Evolutionary conservation across 1,140 invertebrate species (phyloP).

Genomic region (Spodoptera litura): DNA sequence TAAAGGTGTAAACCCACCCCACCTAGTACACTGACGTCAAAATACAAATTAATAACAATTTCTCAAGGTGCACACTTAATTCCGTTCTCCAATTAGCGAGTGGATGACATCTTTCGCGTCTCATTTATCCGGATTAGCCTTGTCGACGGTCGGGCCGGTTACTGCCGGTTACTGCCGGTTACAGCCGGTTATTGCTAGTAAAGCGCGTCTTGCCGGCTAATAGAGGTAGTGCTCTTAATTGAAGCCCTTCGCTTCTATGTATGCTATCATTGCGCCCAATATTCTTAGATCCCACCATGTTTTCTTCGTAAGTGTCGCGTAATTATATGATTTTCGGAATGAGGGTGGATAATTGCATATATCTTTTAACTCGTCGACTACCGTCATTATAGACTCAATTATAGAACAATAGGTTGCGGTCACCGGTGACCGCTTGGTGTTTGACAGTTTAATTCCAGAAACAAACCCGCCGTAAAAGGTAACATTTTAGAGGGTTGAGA

Average conservation of each 20-base stretch:
- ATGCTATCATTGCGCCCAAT: conserved; percentile 58
- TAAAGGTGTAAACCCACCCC: neutral
- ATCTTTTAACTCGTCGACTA: too few species aligned
- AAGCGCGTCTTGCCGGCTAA: conserved; percentile 64
- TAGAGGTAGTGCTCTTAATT: conserved; percentile 73
- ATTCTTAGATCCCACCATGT: conserved; percentile 10
- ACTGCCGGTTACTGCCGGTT: conserved; percentile 64
- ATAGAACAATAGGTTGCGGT: too few species aligned
- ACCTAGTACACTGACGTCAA: neutral
- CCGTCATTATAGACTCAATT: too few species aligned
- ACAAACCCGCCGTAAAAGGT: too few species aligned
- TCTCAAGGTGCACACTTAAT: conserved; percentile 57
- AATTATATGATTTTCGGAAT: neutral
- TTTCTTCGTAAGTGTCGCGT: neutral
- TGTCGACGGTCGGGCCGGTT: conserved; percentile 64
- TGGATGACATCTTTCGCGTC: conserved; percentile 72
- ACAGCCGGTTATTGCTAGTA: conserved; percentile 54
- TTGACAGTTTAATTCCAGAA: too few species aligned
- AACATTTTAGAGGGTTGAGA: neutral
- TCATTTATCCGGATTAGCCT: conserved; percentile 72
- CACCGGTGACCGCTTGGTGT: too few species aligned
- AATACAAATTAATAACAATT: conserved; percentile 42
- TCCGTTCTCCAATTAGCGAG: conserved; percentile 65
- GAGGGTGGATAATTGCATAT: neutral
- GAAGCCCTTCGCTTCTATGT: conserved; percentile 59